phyloP scores from a whole-genome alignment of 2,113 vertebrate species.

The Esox niger region DNA sequence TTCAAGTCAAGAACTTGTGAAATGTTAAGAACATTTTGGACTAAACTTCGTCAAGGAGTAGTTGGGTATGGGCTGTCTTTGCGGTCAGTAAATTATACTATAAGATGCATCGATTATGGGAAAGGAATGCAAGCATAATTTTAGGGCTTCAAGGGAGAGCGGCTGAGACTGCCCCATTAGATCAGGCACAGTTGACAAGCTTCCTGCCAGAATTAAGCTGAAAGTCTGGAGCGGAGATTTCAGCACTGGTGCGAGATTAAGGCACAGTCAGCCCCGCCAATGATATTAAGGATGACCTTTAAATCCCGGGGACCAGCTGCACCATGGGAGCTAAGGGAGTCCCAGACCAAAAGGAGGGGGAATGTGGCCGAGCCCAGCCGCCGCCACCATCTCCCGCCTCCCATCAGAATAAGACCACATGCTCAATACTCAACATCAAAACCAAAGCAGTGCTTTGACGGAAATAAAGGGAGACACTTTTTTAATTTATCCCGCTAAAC shows the following conservation, averaged over 20 bases:
- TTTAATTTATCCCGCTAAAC: constrained; percentile 31
- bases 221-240: constrained; percentile 31
- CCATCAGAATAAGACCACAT: constrained; percentile 5
- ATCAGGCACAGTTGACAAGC: constrained; percentile 47
- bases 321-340: constrained; percentile 34
- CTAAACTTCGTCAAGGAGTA: too few species aligned
- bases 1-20: too few species aligned
- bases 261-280: constrained; percentile 31
- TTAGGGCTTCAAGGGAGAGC: neutral
- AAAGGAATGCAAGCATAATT: neutral
- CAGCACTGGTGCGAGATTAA: constrained; percentile 34
- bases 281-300: constrained; percentile 60
- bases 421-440: neutral
- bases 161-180: constrained; percentile 38
- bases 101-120: neutral
- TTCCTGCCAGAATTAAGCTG: constrained; percentile 40
- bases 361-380: constrained; percentile 3
- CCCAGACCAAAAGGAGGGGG: constrained; percentile 14
- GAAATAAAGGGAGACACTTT: constrained; percentile 24
- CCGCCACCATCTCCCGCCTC: neutral
- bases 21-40: too few species aligned
- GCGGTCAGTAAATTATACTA: neutral
- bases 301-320: constrained; percentile 51
- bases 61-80: neutral
- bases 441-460: constrained; percentile 4